Base-by-base conservation (phyloP, 2,797 vertebrate species). In the Melanotaenia nigrans region DNA sequence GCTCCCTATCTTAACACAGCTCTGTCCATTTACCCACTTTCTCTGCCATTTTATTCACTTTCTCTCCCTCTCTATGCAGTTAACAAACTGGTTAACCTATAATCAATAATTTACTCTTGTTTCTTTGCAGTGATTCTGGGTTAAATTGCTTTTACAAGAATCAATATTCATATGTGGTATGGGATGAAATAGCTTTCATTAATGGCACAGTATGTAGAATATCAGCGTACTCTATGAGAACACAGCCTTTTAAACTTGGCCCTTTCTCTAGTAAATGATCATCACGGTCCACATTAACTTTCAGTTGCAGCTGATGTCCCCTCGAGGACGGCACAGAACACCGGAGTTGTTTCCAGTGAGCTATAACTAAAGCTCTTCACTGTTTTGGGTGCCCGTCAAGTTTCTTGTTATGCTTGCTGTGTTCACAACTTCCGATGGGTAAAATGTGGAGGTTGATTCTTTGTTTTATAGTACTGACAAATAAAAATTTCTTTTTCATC, bases 1-100 rank as follows among this genome's bases (percentile, higher is more conserved):
- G 18, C 81, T 85, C 77, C 78, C 81, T 74, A 63, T 86, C 65
- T 71, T 69, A 57, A 61, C 62, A 56, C 74, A 65, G 35, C 20
- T n/a, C 11, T 61, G 20, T 28, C 12, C 13, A 65, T 58, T 62
- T 9, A 33, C 5, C 58, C 9, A n/a, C 22, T 61, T 13, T 22
- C 32, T 36, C 35, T 11, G 25, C n/a, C 3, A 0, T 68, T 68
- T 47, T 9, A 9, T 36, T 53, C 45, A 28, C 14, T 38, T 16
- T 45, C 5, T 45, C 33, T 11, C 63, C 7, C 12, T 16, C 32
- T n/a, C 28, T 20, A 56, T 61, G 28, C 24, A 47, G 35, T 38
- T 57, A 20, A 49, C 71, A 71, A 40, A 25, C 10, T 28, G 24
- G 16, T 33, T 51, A 58, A 66, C 32, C 47, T 36, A 51, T 54